Evolutionary conservation across 2,797 vertebrate genomes (phyloP), one percentile per base, ranked within the genome.

Genomic region (Leucoraja ocellata): DNA sequence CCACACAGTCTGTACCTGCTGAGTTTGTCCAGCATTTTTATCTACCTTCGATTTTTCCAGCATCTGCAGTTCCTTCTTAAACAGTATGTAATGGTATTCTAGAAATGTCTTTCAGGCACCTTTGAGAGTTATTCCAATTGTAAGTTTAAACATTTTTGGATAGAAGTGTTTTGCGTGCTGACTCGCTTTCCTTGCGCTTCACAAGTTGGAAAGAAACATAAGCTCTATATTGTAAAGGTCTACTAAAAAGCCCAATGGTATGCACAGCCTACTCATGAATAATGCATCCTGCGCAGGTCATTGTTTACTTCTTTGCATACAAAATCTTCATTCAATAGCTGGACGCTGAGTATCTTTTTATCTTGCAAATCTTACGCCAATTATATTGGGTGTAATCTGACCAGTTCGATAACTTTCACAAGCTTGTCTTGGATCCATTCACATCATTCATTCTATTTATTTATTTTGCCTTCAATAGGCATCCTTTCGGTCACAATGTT

Each of bases 221-320:
- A 65, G 61, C 61, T 65, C 18, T 18, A 88, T 65, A 65, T 88
- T 88, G 84, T 88, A 65, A 32, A 88, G 61, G 61, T 88, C n/a
- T 14, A 88, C 32, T 88, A 61, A 32, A 54, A 84, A 84, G 14
- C 11, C 83, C 83, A 86, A 63, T 86, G 83, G 28, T 88, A 16
- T 88, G 84, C 65, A 68, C 36, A 63, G n/a, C n/a, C 84, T 68
- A 65, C 84, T 88, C 61, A 88, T 88, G 84, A 32, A 68, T 88
- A 68, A 88, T 68, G 36, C 84, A 88, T 65, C 21, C n/a, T 88
- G 16, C 28, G 8, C 28, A 3, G 63, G 63, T 18, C 63, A 88
- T 88, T 88, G 68, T 36, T 36, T 68, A 21, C 16, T 68, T 36
- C n/a, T 9, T 88, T 88, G 36, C 32, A 68, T 36, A 18, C 32